Percentiles rank a stretch among this genome's conserved stretches.
phyloP scores from a whole-genome alignment of 1,140 invertebrate species.

The Subanguina moxae region DNA sequence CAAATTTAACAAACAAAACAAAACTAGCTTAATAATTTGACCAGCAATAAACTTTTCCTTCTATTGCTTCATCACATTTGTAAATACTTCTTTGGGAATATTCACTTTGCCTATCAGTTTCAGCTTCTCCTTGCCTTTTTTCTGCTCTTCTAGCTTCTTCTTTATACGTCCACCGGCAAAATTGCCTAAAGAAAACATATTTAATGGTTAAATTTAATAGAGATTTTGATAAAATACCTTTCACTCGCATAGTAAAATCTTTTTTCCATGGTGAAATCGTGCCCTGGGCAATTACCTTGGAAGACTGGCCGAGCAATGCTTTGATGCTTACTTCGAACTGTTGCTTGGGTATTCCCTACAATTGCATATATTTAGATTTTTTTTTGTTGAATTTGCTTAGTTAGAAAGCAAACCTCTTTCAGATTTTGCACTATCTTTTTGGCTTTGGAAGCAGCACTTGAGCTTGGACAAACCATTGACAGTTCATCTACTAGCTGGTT shows the following conservation, averaged over 20 bases:
- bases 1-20: no score
- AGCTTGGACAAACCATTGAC: constrained; percentile 74
- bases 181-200: constrained; percentile 70
- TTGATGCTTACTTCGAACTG: constrained; percentile 81
- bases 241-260: constrained; percentile 67
- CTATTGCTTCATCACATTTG: constrained; percentile 64
- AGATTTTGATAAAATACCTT: constrained; percentile 41
- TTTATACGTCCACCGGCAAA: constrained; percentile 71
- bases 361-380: neutral
- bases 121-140: constrained; percentile 88
- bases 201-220: no score
- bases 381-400: neutral
- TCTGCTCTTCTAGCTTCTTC: constrained; percentile 82
- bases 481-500: constrained; percentile 79
- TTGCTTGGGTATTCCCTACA: constrained; percentile 73
- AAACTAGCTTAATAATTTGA: no score
- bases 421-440: constrained; percentile 73
- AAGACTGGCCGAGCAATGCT: constrained; percentile 69
- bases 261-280: constrained; percentile 80
- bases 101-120: constrained; percentile 81
- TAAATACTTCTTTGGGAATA: constrained; percentile 86
- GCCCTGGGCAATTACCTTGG: constrained; percentile 78
- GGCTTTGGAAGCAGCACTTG: constrained; percentile 69
- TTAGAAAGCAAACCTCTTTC: constrained; percentile 64
- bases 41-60: no score